Base-by-base conservation (phyloP, 2,113 vertebrate species). In the Phycodurus eques region DNA sequence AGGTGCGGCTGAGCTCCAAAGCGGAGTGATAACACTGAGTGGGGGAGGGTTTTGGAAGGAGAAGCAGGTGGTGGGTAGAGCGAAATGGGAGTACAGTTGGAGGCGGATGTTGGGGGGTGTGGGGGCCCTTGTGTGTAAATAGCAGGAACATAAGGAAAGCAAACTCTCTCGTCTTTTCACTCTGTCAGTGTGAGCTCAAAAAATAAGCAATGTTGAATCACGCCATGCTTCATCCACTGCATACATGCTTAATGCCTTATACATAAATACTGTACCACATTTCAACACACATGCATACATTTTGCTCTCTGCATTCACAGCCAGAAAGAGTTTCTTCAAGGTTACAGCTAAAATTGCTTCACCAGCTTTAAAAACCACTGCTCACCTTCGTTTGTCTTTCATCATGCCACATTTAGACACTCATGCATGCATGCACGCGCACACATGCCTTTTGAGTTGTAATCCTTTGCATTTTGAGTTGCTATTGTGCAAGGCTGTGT, bases 1-100 rank as follows among this genome's bases (percentile, higher is more conserved):
- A 90, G 88, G 91, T 92, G 91, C 92, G 82, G 83, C 83, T 80
- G 78, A 82, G 88, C 90, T 82, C 76, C 84, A 70, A 84, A 82
- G 87, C 64, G 80, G 85, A 89, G 91, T 75, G 83, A 87, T 90
- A 85, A 85, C 90, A 85, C 72, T 62, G 74, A 70, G 61, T 82
- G 74, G 81, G 89, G 81, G 82, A 78, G 62, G 81, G 83, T 75
- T 80, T 76, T 76, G 70, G 75, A 77, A 54, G 70, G 76, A 84
- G 80, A 82, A 78, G 83, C 83, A 83, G 80, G 85, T 78, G 84
- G 84, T 74, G 73, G 76, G 74, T 68, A 81, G 69, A 66, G 74
- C 75, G 74, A 71, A 61, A 76, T 66, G 76, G 76, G 67, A 81
- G 60, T 72, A 76, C 62, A 71, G 65, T 74, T 71, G 73, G 81